Evolutionary conservation across 92 coral and sea anemone species (phyloP), one percentile per base, ranked within the genome.

Genomic region (Epizoanthus fatuus): DNA sequence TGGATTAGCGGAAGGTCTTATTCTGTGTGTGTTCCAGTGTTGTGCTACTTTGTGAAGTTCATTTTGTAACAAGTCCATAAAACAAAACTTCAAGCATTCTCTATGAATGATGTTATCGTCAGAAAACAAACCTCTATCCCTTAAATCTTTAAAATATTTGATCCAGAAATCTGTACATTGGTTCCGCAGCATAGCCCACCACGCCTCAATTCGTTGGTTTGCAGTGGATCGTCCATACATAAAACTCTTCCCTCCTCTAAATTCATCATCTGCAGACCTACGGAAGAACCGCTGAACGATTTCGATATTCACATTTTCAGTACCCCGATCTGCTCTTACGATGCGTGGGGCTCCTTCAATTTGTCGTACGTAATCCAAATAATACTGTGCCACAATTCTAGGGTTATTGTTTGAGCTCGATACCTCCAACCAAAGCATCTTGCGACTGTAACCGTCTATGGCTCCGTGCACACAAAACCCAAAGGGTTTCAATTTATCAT

Each of bases 401-500:
- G 84, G 84, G 74, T 79, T 56, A 54, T 79, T 79, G 62, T 79
- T 79, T 40, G 84, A 25, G 62, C 35, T 32, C 11, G 74, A 59
- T 10, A 79, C 84, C 74, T 79, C 78, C 38, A 63, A 78, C 72
- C 83, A 78, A 42, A 78, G 72, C 19, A 78, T 78, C 42, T 65
- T 60, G 14, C 71, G 52, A 78, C 83, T 78, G 42, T 78, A 78
- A 49, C 83, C 70, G 44, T 77, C 70, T 40, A 77, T 77, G n/a
- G 69, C 83, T 40, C 70, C 83, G 38, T 77, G 83, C 53, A 77
- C 45, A 58, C 85, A 81, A 53, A 81, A 80, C 29, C 76, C 85
- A 65, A 2, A 80, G 49, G 85, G 86, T 69, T 81, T 81, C 22
- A 81, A 73, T 66, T 81, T 68, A 77, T 69, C 86, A 67, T 81